Evolutionary conservation across 2,797 vertebrate species (phyloP).

Genomic region (Megaceryle alcyon): DNA sequence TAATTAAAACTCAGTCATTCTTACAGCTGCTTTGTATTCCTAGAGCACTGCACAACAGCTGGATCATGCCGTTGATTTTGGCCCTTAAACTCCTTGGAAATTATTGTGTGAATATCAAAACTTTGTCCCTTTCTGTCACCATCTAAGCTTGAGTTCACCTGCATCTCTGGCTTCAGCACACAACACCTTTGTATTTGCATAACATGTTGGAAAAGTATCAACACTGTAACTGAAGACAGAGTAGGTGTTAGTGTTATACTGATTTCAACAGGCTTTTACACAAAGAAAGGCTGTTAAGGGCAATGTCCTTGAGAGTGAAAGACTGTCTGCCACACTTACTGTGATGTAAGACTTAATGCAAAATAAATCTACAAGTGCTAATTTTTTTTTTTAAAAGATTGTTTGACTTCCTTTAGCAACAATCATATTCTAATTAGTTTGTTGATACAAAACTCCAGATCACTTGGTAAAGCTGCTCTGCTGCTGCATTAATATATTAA

Average conservation of each 20-base stretch:
- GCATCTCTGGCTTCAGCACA: background rate
- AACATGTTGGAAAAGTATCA: background rate
- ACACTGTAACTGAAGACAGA: background rate
- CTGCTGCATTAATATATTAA: background rate
- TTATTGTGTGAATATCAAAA: background rate
- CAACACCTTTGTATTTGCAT: background rate
- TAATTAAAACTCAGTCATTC: constrained; percentile 22
- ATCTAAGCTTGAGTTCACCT: background rate
- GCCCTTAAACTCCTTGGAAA: constrained; percentile 2
- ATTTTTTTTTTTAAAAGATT: background rate
- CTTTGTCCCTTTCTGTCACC: background rate
- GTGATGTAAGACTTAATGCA: background rate
- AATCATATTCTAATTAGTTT: background rate
- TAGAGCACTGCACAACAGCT: constrained; percentile 38
- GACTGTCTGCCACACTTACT: background rate
- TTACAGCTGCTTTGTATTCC: constrained; percentile 37
- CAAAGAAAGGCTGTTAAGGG: background rate
- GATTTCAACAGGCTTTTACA: background rate
- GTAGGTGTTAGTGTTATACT: background rate
- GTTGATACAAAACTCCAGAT: background rate
- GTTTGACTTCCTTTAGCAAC: background rate
- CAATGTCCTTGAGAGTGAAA: background rate
- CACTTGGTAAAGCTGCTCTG: background rate
- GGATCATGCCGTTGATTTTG: background rate
- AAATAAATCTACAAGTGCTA: background rate